Evolutionary conservation across 2,888 invertebrate genomes (phyloP), one percentile per base, ranked within the genome.

Genomic region (Cremastinae sp.): DNA sequence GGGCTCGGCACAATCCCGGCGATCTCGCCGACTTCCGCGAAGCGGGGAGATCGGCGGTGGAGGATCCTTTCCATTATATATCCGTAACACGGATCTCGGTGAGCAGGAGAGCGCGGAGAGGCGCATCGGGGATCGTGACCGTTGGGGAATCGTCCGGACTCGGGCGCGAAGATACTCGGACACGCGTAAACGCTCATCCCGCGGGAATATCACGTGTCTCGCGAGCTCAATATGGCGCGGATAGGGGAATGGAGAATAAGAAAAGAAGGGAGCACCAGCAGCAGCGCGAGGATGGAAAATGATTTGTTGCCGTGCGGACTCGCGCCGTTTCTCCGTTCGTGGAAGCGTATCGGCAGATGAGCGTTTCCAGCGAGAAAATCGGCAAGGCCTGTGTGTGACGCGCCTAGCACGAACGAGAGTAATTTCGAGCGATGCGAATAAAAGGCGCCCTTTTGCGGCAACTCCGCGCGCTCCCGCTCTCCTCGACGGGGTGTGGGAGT

Each of bases 401-500:
- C 79, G 81, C 75, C 72, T 74, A 74, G 81, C 80, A 82, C 82
- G 82, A 82, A 83, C 61, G 75, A 82, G 81, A 83, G 84, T 84
- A 85, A 86, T 87, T 84, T 84, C 83, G 84, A 70, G 28, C 28
- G 28, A 28, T 28, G 28, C 81, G 85, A 85, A 86, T 85, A 82
- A 86, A 87, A 86, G 81, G 79, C n/a, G n/a, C 81, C 83, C 82
- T 81, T 81, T 79, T 71, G 16, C 80, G 81, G 80, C 73, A 77
- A 79, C 81, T 81, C 80, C 68, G n/a, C 75, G 78, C 82, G 28
- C 28, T 28, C 28, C 28, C 28, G 28, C 28, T 28, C 28, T 28
- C 28, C 28, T 28, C 28, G 28, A 28, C 28, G 81, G 86, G 86
- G 87, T 88, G 88, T 87, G 88, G 87, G 88, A 88, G 88, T 87